Conservation (phyloP, 1,140 invertebrate species). For the Papilio dardanus region DNA sequence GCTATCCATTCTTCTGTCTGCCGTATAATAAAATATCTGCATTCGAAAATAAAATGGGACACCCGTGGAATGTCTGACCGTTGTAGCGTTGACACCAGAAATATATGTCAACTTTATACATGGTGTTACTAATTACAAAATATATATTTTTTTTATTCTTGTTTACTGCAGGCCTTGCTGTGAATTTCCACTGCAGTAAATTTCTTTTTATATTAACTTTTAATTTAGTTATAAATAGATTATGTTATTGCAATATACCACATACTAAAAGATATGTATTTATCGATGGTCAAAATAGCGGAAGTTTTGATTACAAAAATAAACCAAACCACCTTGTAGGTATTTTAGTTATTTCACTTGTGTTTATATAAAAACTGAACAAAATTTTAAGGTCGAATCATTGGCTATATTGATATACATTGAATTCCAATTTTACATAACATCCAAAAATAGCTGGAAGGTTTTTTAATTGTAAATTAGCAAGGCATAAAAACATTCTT, state of each 20-base stretch:
- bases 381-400: not conserved
- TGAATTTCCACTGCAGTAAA: not conserved
- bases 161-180: not conserved
- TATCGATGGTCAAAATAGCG: not conserved
- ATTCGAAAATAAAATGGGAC: conserved; percentile 57
- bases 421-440: not conserved
- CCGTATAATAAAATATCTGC: conserved; percentile 61
- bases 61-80: conserved; percentile 60
- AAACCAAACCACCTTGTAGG: conserved; percentile 1
- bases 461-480: not conserved
- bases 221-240: not conserved
- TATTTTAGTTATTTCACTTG: conserved; percentile 2
- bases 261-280: not conserved
- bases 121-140: conserved; percentile 43
- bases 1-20: conserved; percentile 59
- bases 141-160: not conserved
- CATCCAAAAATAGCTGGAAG: not conserved
- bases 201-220: no score
- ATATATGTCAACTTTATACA: conserved; percentile 64
- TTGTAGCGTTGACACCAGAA: conserved; percentile 57
- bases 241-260: not conserved
- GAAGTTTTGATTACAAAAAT: not conserved
- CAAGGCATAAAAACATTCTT: not conserved
- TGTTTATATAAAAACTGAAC: conserved; percentile 2
- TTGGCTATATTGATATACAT: not conserved